These are phyloP conservation scores for Pseudomugil gertrudae DNA, from an alignment of 2,797 vertebrate species.

Conservation along the genomic window DNA sequence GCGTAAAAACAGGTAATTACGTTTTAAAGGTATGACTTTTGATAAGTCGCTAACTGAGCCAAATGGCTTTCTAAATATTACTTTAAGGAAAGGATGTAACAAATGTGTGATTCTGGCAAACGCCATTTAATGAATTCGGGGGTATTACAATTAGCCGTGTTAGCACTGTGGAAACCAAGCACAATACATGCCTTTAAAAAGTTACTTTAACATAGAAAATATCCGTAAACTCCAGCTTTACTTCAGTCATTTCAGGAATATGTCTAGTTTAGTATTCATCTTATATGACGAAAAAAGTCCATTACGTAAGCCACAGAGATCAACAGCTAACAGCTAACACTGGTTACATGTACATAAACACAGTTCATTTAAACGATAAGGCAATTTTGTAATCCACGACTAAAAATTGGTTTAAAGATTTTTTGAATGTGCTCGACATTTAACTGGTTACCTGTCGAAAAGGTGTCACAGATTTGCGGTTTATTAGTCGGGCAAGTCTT, in stretches of 20 bases:
- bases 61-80: rapidly evolving
- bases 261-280: neutral
- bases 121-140: constrained; percentile 13
- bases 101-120: constrained; percentile 28
- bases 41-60: too few species aligned
- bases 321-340: constrained; percentile 58
- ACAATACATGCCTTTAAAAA: rapidly evolving
- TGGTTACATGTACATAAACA: constrained; percentile 27
- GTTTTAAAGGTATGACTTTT: neutral
- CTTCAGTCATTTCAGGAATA: rapidly evolving
- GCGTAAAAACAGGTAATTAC: neutral
- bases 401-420: rapidly evolving
- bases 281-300: constrained; percentile 5
- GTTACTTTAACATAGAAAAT: neutral
- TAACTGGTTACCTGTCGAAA: constrained; percentile 45
- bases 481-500: constrained; percentile 51
- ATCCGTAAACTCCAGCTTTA: neutral
- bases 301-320: constrained; percentile 55
- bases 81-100: neutral
- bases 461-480: neutral
- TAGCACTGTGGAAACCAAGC: neutral
- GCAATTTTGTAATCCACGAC: neutral
- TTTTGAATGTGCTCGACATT: rapidly evolving
- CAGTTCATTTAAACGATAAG: neutral
- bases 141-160: constrained; percentile 1